Percentiles rank a stretch among this genome's conserved stretches.
Evolutionary conservation across 2,113 vertebrate genomes (phyloP).

Genomic region (Pachycephala philippinensis): DNA sequence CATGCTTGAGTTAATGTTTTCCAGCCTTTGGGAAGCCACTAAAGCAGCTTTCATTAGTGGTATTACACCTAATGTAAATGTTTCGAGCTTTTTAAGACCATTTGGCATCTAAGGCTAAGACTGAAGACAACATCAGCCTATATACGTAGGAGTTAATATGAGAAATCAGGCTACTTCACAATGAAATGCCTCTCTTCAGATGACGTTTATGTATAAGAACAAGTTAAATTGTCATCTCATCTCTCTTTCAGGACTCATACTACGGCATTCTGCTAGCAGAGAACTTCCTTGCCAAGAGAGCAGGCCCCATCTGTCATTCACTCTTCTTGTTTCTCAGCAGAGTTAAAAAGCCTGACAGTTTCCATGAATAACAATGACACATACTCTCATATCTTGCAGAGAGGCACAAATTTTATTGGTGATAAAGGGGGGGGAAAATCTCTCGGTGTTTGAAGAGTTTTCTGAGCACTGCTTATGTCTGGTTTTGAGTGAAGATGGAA

Average conservation of each 20-base stretch:
- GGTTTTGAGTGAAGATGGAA: background rate
- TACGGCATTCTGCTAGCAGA: conserved; percentile 30
- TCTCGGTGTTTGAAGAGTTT: background rate
- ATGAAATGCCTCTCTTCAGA: background rate
- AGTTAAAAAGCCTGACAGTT: conserved; percentile 66
- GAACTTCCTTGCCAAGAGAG: conserved; percentile 48
- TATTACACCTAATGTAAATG: background rate
- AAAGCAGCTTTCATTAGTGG: background rate
- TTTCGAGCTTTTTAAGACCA: background rate
- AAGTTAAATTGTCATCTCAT: background rate
- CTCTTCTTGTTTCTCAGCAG: conserved; percentile 25
- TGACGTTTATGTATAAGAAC: background rate
- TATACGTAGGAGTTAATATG: background rate
- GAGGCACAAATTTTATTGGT: conserved; percentile 28
- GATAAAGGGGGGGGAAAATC: background rate
- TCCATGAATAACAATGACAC: conserved; percentile 66
- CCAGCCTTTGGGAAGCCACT: background rate
- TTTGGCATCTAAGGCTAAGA: background rate
- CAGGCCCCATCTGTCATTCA: conserved; percentile 40
- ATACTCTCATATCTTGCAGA: background rate
- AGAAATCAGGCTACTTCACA: background rate
- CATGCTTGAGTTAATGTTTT: background rate
- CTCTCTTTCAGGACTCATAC: conserved; percentile 34
- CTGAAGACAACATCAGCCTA: background rate
- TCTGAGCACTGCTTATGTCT: background rate